Base-by-base conservation (phyloP, 2,113 vertebrate species). In the Tyrannus savana region DNA sequence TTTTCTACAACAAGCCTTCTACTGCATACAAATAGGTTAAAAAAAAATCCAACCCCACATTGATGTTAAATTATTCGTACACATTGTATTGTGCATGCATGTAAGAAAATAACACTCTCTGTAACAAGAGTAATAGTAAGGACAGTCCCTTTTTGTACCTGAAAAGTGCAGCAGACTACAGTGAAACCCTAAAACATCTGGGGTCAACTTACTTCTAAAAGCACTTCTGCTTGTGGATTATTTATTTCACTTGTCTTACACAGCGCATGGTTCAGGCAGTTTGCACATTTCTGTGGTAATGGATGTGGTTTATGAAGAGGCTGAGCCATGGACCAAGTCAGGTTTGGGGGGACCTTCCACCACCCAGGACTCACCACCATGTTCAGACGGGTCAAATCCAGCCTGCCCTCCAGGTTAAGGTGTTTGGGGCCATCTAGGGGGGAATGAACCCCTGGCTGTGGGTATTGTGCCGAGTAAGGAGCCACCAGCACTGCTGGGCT, bases 1-100 rank as follows among this genome's bases (percentile, higher is more conserved):
- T 94, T 83, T 81, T 96, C 97, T 95, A 97, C 95, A 95, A 97
- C 94, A 96, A 97, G 97, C 97, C 95, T 97, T 98, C 95, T 94
- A 97, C 96, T 96, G 97, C 96, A 96, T 97, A 98, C 98, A 98
- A 96, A 98, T 91, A 97, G 79, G 63, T 97, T 91, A 97, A 97
- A 97, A 96, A 88, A 97, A 97, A 97, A 91, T 87, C 95, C 96
- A 95, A 92, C 88, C 91, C 95, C 96, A 95, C 96, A 95, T 77
- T 14, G 95, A 96, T 97, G 97, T 97, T 97, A 94, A 96, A 96
- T 97, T 96, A 89, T 93, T 97, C 72, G 87, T 96, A 97, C 91
- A 93, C 89, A 96, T 96, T 93, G 92, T 90, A 93, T 95, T 91
- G 96, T 97, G 97, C 97, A 97, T 97, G 97, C 97, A 97, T 96